Conservation (phyloP, 2,113 vertebrate genomes). For the Leiothrix lutea region DNA sequence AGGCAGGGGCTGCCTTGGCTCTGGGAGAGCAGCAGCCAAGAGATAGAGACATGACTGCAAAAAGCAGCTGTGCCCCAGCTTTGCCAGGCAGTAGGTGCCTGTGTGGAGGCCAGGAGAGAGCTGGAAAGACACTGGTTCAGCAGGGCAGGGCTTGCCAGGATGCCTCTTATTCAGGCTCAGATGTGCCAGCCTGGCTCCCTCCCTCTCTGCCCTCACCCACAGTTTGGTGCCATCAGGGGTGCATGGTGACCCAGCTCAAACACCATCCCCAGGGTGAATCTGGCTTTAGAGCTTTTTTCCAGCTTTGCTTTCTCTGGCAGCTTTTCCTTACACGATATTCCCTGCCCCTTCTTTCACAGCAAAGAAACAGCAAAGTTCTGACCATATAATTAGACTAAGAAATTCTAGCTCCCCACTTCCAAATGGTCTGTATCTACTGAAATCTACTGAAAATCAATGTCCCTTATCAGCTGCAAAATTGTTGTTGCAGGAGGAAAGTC, state of each 20-base stretch:
- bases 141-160: background rate
- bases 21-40: background rate
- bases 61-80: background rate
- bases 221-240: background rate
- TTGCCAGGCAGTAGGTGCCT: conserved; percentile 2
- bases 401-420: conserved; percentile 6
- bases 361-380: background rate
- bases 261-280: background rate
- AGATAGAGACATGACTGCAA: background rate
- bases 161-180: background rate
- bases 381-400: background rate
- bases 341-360: background rate
- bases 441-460: conserved; percentile 47
- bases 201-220: background rate
- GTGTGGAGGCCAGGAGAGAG: background rate
- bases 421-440: background rate
- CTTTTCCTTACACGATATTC: background rate
- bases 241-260: background rate
- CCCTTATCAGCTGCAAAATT: background rate
- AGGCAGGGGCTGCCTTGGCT: background rate
- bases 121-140: background rate
- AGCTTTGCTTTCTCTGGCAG: background rate
- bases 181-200: background rate
- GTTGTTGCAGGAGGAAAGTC: conserved; percentile 22
- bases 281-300: background rate